Evolutionary conservation across 2,888 invertebrate genomes (phyloP).

Genomic region (Pollenia griseotomentosa): DNA sequence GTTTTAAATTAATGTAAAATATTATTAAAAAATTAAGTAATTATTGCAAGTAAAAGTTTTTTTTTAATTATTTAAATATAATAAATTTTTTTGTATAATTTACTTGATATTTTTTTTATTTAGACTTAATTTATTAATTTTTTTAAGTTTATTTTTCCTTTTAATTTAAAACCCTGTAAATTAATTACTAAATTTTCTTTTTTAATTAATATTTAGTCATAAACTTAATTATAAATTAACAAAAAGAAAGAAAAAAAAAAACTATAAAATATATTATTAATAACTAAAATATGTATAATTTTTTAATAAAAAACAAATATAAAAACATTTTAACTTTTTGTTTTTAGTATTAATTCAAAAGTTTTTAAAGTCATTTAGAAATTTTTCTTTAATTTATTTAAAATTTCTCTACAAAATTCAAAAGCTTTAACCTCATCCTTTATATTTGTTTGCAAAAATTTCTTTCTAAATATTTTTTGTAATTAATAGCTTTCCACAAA

Average conservation of each 20-base stretch:
- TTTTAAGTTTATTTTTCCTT: neutral
- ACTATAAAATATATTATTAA: slow-evolving; percentile 14
- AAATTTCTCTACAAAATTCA: too few species aligned
- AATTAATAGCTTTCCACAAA: too few species aligned
- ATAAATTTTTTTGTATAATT: neutral
- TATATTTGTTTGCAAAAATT: too few species aligned
- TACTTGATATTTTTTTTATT: neutral
- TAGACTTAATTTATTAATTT: neutral
- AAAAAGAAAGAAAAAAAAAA: neutral
- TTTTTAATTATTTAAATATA: too few species aligned
- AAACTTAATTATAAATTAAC: slow-evolving; percentile 10
- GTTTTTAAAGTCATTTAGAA: neutral
- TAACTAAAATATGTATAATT: slow-evolving; percentile 37
- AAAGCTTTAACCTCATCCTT: too few species aligned
- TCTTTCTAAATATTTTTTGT: too few species aligned
- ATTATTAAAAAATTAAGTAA: too few species aligned
- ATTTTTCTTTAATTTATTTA: too few species aligned
- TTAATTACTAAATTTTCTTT: slow-evolving; percentile 16
- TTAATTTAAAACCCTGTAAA: slow-evolving; percentile 34
- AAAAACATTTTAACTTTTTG: slow-evolving; percentile 12
- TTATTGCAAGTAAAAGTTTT: too few species aligned
- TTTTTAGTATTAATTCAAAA: neutral
- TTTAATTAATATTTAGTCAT: slow-evolving; percentile 56
- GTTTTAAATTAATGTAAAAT: neutral
- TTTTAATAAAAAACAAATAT: slow-evolving; percentile 21